Base-by-base conservation (phyloP, 1,140 invertebrate species). In the Megalopta genalis region DNA sequence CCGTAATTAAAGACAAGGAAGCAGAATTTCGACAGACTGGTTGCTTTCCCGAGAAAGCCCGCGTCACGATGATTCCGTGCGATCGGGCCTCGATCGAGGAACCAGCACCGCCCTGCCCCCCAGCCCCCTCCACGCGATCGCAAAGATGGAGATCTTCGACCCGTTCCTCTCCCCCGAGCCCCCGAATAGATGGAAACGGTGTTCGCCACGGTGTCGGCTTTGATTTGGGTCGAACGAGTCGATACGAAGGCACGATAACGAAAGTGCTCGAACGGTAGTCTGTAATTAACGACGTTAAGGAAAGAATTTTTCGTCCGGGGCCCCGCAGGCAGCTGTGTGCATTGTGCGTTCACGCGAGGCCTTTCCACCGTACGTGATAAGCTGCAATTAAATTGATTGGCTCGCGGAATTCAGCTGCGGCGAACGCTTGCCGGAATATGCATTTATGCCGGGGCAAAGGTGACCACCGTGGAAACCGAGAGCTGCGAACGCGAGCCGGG, bases 281-380 rank as follows among this genome's bases (percentile, higher is more conserved):
- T 89, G 79, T 89, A 91, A 92, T 92, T 91, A 91, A 87, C 84
- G 71, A 85, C 87, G 91, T 91, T 91, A 91, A 70, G 57, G 64
- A 62, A 82, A 84, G 85, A 82, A 74, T 78, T 78, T 57, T 79
- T 73, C 63, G 63, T 74, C 32, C 57, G 39, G 10, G 25, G 60
- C 27, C 9, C 69, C 80, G 66, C 70, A 75, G 27, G 12, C 25
- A 85, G 82, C 81, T 85, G 42, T 85, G 42, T 46, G 80, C 84
- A 85, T 88, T 86, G 65, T 81, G 54, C 70, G 57, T 71, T 81
- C 83, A 64, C 27, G 76, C 54, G 78, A 39, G 83, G 4, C 67
- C 69, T 68, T 87, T 70, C 86, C 87, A 85, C 80, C 81, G 70
- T 66, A 37, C 54, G 74, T 71, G 87, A 89, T 90, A 91, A 90